Evolutionary conservation across 2,113 vertebrate genomes (phyloP).

Genomic region (Campylomormyrus numenius): DNA sequence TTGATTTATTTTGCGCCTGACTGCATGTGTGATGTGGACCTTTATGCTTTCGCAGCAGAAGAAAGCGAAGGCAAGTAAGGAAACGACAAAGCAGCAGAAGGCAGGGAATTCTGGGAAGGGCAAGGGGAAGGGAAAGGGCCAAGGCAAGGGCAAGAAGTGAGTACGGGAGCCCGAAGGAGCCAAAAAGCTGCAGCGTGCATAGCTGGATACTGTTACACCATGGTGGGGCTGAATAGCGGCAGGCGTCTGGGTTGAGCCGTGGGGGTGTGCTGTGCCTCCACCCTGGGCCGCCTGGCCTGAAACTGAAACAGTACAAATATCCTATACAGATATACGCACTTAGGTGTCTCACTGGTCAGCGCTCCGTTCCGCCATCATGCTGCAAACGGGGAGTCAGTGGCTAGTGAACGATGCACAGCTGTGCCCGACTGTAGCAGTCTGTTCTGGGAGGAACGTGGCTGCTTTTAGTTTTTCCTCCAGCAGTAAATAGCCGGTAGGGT

Average conservation of each 20-base stretch:
- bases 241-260: background rate
- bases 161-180: background rate
- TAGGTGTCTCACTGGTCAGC: background rate
- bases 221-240: background rate
- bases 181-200: background rate
- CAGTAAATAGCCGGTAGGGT: background rate
- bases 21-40: background rate
- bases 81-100: slow-evolving; percentile 65
- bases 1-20: background rate
- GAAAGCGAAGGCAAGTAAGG: slow-evolving; percentile 72
- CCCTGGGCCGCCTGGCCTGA: background rate
- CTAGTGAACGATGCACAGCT: background rate
- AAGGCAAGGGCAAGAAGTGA: slow-evolving; percentile 67
- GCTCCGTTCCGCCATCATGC: background rate
- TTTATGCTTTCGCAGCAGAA: slow-evolving; percentile 62
- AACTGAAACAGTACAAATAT: background rate
- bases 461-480: background rate
- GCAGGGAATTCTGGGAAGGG: slow-evolving; percentile 66
- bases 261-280: background rate
- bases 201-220: background rate
- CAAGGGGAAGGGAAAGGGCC: slow-evolving; percentile 66
- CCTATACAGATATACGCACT: background rate
- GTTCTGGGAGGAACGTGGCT: background rate
- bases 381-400: background rate
- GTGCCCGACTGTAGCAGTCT: background rate